Percentiles rank a stretch among this genome's conserved stretches.
Conservation (phyloP, 92 coral and sea anemone species). For the Palythoa grandis region DNA sequence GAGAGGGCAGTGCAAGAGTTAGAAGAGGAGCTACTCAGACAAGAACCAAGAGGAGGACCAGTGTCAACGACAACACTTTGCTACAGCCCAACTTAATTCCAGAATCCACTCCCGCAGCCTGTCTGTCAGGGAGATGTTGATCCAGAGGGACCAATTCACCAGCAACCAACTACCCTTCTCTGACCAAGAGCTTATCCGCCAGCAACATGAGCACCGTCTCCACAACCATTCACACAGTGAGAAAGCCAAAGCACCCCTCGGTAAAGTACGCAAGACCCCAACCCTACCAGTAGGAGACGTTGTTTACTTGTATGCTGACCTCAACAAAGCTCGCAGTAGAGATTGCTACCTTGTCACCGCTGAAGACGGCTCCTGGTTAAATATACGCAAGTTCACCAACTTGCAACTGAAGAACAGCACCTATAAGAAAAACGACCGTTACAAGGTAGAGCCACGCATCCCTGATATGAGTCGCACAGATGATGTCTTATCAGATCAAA, state of each 20-base stretch:
- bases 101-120: slow-evolving; percentile 40
- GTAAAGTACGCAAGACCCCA: slow-evolving; percentile 5
- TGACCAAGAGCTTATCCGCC: slow-evolving; percentile 26
- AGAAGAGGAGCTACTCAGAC: slow-evolving; percentile 17
- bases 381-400: too few species aligned
- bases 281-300: slow-evolving; percentile 29
- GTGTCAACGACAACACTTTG: slow-evolving; percentile 16
- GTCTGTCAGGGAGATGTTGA: slow-evolving; percentile 53
- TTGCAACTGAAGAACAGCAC: too few species aligned
- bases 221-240: slow-evolving; percentile 38
- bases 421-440: too few species aligned
- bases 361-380: too few species aligned
- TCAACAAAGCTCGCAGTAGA: too few species aligned
- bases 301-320: slow-evolving; percentile 40
- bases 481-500: too few species aligned
- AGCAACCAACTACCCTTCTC: slow-evolving; percentile 38
- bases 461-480: too few species aligned
- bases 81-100: slow-evolving; percentile 44
- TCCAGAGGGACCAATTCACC: slow-evolving; percentile 48
- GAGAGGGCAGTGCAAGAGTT: slow-evolving; percentile 39
- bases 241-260: too few species aligned
- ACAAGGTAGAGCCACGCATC: too few species aligned
- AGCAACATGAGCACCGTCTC: slow-evolving; percentile 19
- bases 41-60: slow-evolving; percentile 12
- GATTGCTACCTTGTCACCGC: too few species aligned